Percentiles rank a stretch among this genome's conserved stretches.
Evolutionary conservation across 2,888 invertebrate species (phyloP).

Genomic region (Volucella inflata): DNA sequence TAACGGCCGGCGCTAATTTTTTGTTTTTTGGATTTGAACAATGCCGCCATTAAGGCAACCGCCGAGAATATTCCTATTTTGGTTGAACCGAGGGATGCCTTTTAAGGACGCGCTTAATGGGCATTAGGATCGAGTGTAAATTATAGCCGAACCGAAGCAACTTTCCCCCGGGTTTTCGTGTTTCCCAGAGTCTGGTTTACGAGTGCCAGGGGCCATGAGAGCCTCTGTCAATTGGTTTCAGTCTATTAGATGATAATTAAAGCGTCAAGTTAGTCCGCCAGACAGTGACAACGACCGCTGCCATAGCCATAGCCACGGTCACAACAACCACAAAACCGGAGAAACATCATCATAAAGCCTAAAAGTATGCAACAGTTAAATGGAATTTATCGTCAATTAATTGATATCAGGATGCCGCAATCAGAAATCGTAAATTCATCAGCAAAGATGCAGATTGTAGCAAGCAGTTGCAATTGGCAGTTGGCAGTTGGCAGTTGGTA

Average conservation of each 20-base stretch:
- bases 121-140: slow-evolving; percentile 70
- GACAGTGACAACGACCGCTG: slow-evolving; percentile 5
- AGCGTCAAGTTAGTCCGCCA: slow-evolving; percentile 61
- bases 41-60: slow-evolving; percentile 46
- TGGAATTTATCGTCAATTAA: slow-evolving; percentile 76
- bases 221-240: slow-evolving; percentile 30
- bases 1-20: slow-evolving; percentile 69
- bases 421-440: slow-evolving; percentile 77
- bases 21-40: slow-evolving; percentile 67
- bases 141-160: slow-evolving; percentile 53
- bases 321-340: too few relatives aligned
- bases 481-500: too few relatives aligned
- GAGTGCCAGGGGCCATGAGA: slow-evolving; percentile 48
- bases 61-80: slow-evolving; percentile 30
- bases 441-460: slow-evolving; percentile 65
- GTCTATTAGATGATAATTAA: slow-evolving; percentile 71
- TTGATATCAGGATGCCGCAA: slow-evolving; percentile 72
- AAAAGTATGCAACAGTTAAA: slow-evolving; percentile 71
- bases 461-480: background rate
- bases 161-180: slow-evolving; percentile 51
- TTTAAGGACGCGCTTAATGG: slow-evolving; percentile 68
- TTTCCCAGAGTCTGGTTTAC: slow-evolving; percentile 46
- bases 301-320: too few relatives aligned
- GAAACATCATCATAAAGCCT: slow-evolving; percentile 54
- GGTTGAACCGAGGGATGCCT: slow-evolving; percentile 40